Conservation (phyloP, 2,797 vertebrate genomes). For the Micromesistius poutassou region DNA sequence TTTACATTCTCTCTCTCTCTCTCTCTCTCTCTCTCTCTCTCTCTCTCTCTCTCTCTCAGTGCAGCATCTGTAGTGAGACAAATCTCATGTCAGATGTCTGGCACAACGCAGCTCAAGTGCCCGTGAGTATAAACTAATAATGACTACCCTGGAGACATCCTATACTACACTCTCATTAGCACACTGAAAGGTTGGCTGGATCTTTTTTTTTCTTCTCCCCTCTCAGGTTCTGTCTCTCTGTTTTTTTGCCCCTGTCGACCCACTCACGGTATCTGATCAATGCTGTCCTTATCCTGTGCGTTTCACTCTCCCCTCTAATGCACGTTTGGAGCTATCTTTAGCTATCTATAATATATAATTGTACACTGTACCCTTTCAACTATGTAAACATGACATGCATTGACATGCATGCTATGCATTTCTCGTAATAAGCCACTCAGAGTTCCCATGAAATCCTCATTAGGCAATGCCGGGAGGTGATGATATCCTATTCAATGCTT, state of each 20-base stretch:
- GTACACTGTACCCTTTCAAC: not conserved
- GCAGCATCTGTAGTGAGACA: not conserved
- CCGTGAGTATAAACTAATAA: constrained; percentile 46
- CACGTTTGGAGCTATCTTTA: not conserved
- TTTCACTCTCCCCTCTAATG: not conserved
- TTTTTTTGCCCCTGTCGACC: not conserved
- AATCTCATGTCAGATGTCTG: constrained; percentile 25
- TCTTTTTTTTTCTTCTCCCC: not conserved
- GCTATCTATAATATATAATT: not conserved
- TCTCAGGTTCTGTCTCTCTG: not conserved
- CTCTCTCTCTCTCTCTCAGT: no score
- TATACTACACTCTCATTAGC: constrained; percentile 22
- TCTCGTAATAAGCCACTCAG: not conserved
- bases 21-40: no score
- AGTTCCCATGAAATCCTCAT: not conserved
- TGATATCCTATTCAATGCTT: no score
- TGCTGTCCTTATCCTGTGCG: not conserved
- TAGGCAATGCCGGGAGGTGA: not conserved
- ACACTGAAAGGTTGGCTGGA: constrained; percentile 19
- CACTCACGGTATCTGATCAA: not conserved
- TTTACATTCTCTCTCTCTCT: no score
- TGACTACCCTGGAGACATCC: constrained; percentile 35
- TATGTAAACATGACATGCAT: not conserved
- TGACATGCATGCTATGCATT: not conserved
- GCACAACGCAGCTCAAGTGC: constrained; percentile 25